These are phyloP conservation scores for Distichodus sexfasciatus DNA, from an alignment of 2,797 vertebrate genomes.

Conservation along the genomic window DNA sequence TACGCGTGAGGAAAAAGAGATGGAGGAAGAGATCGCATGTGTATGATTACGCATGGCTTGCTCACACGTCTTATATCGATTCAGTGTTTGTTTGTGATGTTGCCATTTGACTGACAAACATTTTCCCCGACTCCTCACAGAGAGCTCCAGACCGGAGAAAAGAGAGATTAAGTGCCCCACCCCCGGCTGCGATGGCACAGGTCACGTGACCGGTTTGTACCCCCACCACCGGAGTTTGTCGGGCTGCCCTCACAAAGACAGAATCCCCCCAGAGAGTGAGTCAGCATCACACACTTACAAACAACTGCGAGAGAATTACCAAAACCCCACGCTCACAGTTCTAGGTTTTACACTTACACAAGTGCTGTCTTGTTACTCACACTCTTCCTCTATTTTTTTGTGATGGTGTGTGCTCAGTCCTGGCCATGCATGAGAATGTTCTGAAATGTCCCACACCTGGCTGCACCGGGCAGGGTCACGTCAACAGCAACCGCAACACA, in stretches of 20 bases:
- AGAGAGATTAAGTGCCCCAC: conserved; percentile 97
- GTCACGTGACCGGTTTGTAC: conserved; percentile 96
- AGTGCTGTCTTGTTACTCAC: background rate
- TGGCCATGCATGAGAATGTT: conserved; percentile 98
- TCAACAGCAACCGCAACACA: conserved; percentile 98
- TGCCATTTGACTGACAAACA: conserved; percentile 34
- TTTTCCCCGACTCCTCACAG: conserved; percentile 71
- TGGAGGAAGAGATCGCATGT: background rate
- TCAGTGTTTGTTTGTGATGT: background rate
- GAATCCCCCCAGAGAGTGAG: conserved; percentile 98
- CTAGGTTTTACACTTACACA: too few species aligned
- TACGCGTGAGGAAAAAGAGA: background rate
- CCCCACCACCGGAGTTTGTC: conserved; percentile 97
- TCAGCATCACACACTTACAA: conserved; percentile 46
- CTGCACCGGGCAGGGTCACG: conserved; percentile 96
- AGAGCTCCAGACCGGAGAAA: conserved; percentile 90
- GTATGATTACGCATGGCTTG: background rate
- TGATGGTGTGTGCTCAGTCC: conserved; percentile 70
- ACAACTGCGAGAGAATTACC: too few species aligned
- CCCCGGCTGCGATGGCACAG: conserved; percentile 93
- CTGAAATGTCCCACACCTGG: conserved; percentile 96
- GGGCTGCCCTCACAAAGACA: conserved; percentile 97
- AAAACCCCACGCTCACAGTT: too few species aligned
- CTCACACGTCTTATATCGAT: background rate
- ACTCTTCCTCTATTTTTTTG: background rate